Evolutionary conservation across 2,113 vertebrate species (phyloP).

Genomic region (Climacteris rufus): DNA sequence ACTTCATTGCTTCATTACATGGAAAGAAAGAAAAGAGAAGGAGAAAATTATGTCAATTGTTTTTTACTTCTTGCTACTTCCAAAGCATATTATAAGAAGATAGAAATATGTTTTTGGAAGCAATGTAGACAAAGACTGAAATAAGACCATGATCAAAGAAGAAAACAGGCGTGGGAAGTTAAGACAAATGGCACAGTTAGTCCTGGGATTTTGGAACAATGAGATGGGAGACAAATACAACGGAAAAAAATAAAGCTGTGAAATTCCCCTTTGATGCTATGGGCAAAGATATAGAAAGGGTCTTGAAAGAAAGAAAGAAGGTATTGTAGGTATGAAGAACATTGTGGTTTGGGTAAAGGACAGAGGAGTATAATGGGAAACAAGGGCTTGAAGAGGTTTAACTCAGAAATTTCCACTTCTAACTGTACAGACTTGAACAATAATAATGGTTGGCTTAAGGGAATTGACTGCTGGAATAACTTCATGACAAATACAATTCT

Average conservation of each 20-base stretch:
- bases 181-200: neutral
- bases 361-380: neutral
- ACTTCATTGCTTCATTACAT: neutral
- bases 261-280: neutral
- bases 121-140: neutral
- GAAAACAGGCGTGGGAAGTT: neutral
- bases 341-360: neutral
- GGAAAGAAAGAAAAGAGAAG: neutral
- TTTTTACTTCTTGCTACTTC: neutral
- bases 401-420: neutral
- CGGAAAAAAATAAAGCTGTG: neutral
- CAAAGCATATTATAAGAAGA: neutral
- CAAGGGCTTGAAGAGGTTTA: neutral
- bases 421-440: neutral
- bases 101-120: neutral
- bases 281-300: neutral
- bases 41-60: neutral
- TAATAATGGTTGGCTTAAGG: neutral
- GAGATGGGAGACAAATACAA: neutral
- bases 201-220: neutral
- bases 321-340: neutral
- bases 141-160: neutral
- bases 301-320: neutral
- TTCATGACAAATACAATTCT: neutral
- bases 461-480: neutral